phyloP scores from a whole-genome alignment of 1,140 invertebrate genomes.

The Cyclina sinensis region DNA sequence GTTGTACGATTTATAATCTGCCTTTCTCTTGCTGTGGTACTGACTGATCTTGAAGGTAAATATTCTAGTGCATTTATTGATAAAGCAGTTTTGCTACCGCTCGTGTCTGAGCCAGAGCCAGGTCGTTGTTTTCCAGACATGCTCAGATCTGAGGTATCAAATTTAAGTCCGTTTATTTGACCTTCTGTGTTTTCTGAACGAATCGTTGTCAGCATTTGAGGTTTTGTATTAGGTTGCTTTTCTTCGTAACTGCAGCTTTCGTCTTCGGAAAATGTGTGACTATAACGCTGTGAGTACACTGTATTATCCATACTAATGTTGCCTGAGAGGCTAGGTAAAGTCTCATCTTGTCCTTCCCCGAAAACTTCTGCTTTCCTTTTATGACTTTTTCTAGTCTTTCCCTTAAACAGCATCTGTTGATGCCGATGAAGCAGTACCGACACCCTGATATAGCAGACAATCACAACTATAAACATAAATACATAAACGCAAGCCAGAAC shows the following conservation, averaged over 20 bases:
- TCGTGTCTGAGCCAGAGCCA: too few relatives aligned
- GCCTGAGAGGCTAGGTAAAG: not conserved
- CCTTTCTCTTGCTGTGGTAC: not conserved
- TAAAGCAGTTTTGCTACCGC: too few relatives aligned
- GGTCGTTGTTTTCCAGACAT: too few relatives aligned
- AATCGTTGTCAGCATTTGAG: too few relatives aligned
- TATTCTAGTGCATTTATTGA: not conserved
- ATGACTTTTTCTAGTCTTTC: not conserved
- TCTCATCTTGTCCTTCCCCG: not conserved
- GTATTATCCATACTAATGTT: too few relatives aligned
- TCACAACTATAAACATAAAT: not conserved
- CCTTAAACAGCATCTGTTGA: not conserved
- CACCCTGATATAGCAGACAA: not conserved
- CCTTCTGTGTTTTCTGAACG: too few relatives aligned
- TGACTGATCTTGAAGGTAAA: not conserved
- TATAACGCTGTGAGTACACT: too few relatives aligned
- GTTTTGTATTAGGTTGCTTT: too few relatives aligned
- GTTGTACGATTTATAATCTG: not conserved
- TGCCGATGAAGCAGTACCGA: not conserved
- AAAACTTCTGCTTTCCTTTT: not conserved
- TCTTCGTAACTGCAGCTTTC: too few relatives aligned
- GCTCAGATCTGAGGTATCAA: too few relatives aligned
- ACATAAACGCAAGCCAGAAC: not conserved
- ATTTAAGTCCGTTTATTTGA: too few relatives aligned
- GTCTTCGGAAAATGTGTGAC: too few relatives aligned